Base-by-base conservation (phyloP, 1,140 invertebrate species). In the Dendroctonus ponderosae region DNA sequence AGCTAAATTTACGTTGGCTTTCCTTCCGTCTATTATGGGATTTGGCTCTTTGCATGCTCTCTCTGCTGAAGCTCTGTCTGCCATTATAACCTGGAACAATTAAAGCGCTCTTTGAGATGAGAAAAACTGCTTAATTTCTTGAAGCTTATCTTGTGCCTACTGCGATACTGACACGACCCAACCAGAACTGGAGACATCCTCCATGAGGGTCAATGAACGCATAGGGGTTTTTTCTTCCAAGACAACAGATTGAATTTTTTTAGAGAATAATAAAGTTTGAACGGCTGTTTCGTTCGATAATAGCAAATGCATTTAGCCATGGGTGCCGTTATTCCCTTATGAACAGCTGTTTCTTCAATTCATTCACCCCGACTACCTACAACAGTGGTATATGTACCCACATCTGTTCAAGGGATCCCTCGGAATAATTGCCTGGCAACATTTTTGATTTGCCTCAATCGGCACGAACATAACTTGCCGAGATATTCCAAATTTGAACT, bases 1-100 rank as follows among this genome's bases (percentile, higher is more conserved):
- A 43, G 97, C 97, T 72, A 98, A 84, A 82, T 99, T 99, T 38
- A 99, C 97, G 82, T 99, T 98, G 38, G 96, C 96, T 85, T 98
- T 98, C 72, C 97, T 86, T 49, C 97, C 97, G 80, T 99, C 96
- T 76, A 98, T 99, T 79, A 98, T 97, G 15, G 96, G 97, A 82
- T 98, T 98, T 9, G 96, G 94, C 76, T 99, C 96, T 82, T 97
- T 96, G 79, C 94, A 97, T 14, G 97, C 97, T 74, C 94, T 84
- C 77, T 98, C 96, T 43, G 97, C 96, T 53, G 93, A 92, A 48
- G 90, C 86, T 75, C 91, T 84, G 78, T 97, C 94, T 42, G 92
- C 89, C 97, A 99, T 99, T 79, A 97, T 99, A 67, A 98, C 95
- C 96, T 98, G 85, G 5, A 76, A 77, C 77, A 71, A 77, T 49